Base-by-base conservation (phyloP, 2,113 vertebrate species). In the Nothoprocta pentlandii region DNA sequence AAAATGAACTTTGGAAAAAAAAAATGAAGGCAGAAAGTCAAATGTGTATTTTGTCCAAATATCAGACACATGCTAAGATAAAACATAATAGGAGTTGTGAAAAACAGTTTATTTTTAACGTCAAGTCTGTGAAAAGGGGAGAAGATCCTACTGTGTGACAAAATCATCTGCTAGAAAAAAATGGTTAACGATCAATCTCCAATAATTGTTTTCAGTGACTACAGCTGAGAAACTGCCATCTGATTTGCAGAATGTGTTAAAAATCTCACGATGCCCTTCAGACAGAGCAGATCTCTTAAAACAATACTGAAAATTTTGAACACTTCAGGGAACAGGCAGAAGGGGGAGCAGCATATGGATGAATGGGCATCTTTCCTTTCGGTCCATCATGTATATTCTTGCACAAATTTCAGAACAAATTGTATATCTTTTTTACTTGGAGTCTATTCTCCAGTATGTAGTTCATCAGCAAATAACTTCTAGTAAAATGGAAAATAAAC, bases 31-130 rank as follows among this genome's bases (percentile, higher is more conserved):
- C 16, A 1, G 0, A n/a, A 22, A 63, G 7, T 25, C 13, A 56
- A 71, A 79, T 76, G 36, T 2, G 2, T 5, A 23, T 92, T 87
- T 93, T 63, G 26, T 53, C 32, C 34, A 80, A 88, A 61, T 82
- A 77, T 47, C 7, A 16, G 39, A 88, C 80, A 53, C 34, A 59
- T 49, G 51, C 25, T 80, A 93, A 73, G 25, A 66, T 75, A 83
- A 93, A 91, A 85, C 54, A 82, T 17, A 92, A 70, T 36, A 92
- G 73, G 30, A 85, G 78, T 56, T 79, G 66, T 83, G 44, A 30
- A 91, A 89, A 73, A 20, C 68, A 21, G 22, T 53, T 92, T 94
- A 87, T 87, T 96, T 96, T 96, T 93, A 94, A 78, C 61, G 44
- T 77, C 10, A 77, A 39, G 26, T 80, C 53, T 19, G 15, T 66